phyloP scores from a whole-genome alignment of 2,797 vertebrate species.

The Sparus aurata region DNA sequence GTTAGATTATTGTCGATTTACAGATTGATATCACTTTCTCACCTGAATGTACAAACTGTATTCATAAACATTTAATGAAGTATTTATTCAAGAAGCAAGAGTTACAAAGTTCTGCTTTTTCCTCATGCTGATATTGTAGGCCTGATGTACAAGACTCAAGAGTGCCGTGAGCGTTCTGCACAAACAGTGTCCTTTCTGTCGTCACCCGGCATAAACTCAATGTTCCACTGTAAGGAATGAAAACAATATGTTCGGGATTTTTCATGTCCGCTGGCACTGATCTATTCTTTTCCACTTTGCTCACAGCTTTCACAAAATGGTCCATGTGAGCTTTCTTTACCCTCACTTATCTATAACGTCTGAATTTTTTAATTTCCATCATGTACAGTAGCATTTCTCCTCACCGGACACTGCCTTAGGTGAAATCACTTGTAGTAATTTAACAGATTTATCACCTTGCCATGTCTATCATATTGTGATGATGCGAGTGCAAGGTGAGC shows the following conservation, averaged over 20 bases:
- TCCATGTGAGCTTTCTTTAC: background rate
- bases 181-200: background rate
- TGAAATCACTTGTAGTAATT: background rate
- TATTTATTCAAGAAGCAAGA: background rate
- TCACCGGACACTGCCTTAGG: background rate
- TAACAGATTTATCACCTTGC: background rate
- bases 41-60: background rate
- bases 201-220: background rate
- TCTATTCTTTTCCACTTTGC: background rate
- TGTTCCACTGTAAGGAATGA: conserved; percentile 8
- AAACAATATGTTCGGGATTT: conserved; percentile 15
- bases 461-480: no score
- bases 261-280: background rate
- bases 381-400: no score
- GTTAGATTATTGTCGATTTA: background rate
- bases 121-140: background rate
- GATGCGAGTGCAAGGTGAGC: no score
- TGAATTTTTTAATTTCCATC: background rate
- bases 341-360: background rate
- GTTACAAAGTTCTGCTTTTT: background rate
- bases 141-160: background rate
- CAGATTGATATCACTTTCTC: background rate
- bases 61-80: no score
- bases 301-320: background rate
- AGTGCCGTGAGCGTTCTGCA: background rate